Evolutionary conservation across 2,888 invertebrate species (phyloP), one percentile per base, ranked within the genome.

Genomic region (Julus scandinavius): DNA sequence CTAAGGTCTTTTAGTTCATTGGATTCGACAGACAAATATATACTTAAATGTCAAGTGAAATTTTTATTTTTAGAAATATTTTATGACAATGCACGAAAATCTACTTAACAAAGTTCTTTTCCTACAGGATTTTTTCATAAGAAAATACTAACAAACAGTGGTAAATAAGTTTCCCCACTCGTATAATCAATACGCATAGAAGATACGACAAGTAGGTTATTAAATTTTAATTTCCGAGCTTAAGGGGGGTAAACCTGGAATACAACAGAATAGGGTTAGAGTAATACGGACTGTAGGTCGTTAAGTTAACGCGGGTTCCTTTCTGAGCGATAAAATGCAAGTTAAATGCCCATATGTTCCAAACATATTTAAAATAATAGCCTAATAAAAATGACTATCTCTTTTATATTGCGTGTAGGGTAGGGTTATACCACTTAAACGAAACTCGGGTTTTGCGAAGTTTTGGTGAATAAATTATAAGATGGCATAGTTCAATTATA

Each of bases 281-380:
- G 41, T 45, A 45, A 45, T 45, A 20, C 63, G 63, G 17, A 63
- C n/a, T 63, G 20, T 20, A 63, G 38, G 80, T 80, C 38, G 80
- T 80, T 80, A 38, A 80, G 80, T 80, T 80, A 38, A 80, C 80
- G 80, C 80, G 38, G 38, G 80, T 80, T 80, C 80, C 38, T 80
- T 80, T 38, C 80, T 38, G 80, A 80, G 38, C 80, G 80, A 80
- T 80, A 80, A 80, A 80, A 80, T 38, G 80, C 29, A 80, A 38
- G 80, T 80, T 80, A 80, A 80, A 80, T 80, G 38, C 80, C 80
- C 29, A 80, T 38, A 38, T 80, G 80, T 80, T 38, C 38, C 38
- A 80, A 38, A 80, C 38, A 38, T 80, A 80, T 80, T 80, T 80
- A 80, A 38, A 80, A 80, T 80, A 80, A 80, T 80, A 80, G 80